Conservation (phyloP, 1,140 invertebrate genomes). For the Palaemon carinicauda region DNA sequence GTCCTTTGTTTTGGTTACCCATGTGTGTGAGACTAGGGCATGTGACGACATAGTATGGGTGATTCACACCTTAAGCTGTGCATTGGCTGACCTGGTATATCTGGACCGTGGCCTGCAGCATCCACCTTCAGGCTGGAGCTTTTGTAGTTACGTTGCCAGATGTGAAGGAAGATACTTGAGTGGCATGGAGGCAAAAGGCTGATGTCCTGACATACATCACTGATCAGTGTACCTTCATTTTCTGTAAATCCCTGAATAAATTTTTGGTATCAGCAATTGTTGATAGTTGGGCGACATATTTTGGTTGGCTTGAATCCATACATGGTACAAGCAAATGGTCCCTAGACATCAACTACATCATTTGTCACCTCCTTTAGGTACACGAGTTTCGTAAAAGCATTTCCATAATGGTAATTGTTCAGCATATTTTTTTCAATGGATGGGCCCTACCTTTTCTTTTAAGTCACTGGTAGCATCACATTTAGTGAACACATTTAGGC, state of each 20-base stretch:
- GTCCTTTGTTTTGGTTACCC: too few relatives aligned
- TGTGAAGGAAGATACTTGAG: constrained; percentile 7
- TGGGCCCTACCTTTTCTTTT: background rate
- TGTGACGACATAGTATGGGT: too few relatives aligned
- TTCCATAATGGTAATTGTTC: constrained; percentile 5
- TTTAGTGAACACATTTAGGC: too few relatives aligned
- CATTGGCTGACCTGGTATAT: too few relatives aligned
- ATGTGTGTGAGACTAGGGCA: too few relatives aligned
- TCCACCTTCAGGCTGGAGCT: background rate
- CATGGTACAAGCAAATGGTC: background rate
- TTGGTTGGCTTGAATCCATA: constrained; percentile 19
- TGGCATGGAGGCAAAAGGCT: constrained; percentile 10
- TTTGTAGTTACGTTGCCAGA: background rate
- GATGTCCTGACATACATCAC: constrained; percentile 7
- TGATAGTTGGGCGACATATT: constrained; percentile 13
- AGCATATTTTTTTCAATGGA: background rate
- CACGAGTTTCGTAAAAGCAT: constrained; percentile 18
- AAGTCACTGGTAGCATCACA: too few relatives aligned
- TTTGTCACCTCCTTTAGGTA: background rate
- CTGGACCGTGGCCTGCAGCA: too few relatives aligned
- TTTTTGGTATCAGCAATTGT: constrained; percentile 20
- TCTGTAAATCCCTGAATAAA: background rate
- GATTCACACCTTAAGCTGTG: too few relatives aligned
- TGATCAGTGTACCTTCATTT: background rate
- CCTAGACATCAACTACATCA: constrained; percentile 9